Evolutionary conservation across 2,797 vertebrate genomes (phyloP).

Genomic region (Salarias fasciatus): DNA sequence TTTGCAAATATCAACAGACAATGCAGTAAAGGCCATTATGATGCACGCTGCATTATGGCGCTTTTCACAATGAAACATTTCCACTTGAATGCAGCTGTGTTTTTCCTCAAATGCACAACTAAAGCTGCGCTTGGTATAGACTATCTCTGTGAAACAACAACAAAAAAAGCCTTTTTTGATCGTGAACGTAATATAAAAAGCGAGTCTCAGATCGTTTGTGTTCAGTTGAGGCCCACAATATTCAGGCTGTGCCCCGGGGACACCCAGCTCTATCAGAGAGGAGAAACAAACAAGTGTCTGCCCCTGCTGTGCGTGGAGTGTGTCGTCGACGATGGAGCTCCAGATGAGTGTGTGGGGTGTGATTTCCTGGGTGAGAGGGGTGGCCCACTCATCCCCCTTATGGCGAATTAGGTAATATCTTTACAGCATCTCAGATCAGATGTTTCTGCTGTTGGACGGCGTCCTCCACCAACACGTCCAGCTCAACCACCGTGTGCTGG

Average conservation of each 20-base stretch:
- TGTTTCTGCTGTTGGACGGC: too few species aligned
- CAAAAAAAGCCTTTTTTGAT: conserved; percentile 3
- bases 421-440: too few species aligned
- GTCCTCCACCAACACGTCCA: too few species aligned
- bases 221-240: conserved; percentile 51
- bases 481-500: too few species aligned
- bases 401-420: too few species aligned
- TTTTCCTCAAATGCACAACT: conserved; percentile 8
- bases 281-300: conserved; percentile 66
- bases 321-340: conserved; percentile 38
- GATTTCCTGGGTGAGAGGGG: too few species aligned
- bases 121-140: conserved; percentile 5
- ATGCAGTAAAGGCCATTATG: conserved; percentile 13
- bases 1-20: conserved; percentile 47
- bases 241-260: conserved; percentile 54
- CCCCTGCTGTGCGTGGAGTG: conserved; percentile 47
- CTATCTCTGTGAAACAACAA: not conserved
- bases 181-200: conserved; percentile 31
- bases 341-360: not conserved
- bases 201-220: conserved; percentile 48
- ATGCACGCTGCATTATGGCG: conserved; percentile 9
- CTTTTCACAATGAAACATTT: conserved; percentile 13
- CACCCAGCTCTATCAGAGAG: conserved; percentile 61
- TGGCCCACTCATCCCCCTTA: too few species aligned
- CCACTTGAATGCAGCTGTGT: conserved; percentile 3